Conservation (phyloP, 1,140 invertebrate species). For the Eriocheir sinensis region DNA sequence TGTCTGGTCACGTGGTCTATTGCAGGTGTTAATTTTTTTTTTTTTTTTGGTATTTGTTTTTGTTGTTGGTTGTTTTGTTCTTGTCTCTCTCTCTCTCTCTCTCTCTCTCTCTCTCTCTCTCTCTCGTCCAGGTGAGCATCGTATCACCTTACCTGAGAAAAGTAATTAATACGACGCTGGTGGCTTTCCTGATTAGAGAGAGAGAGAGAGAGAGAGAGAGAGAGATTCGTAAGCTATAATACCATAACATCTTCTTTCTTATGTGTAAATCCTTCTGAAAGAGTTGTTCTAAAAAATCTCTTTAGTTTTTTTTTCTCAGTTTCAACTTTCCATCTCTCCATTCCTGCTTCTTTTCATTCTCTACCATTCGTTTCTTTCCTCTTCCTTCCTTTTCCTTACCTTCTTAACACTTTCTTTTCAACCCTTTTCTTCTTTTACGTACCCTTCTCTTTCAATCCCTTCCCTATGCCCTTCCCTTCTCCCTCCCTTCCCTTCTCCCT, state of each 20-base stretch:
- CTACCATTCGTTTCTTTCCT: no score
- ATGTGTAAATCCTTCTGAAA: no score
- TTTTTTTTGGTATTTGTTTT: not conserved
- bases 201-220: no score
- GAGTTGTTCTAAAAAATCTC: no score
- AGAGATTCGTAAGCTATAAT: no score
- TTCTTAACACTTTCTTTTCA: not conserved
- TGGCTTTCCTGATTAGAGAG: no score
- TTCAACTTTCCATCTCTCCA: no score
- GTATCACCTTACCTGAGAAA: conserved; percentile 42
- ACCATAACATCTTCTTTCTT: no score
- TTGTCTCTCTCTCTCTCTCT: conserved; percentile 31
- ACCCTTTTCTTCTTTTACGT: no score
- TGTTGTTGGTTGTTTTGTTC: not conserved
- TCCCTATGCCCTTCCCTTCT: not conserved
- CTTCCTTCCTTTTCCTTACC: not conserved
- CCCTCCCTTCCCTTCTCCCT: not conserved
- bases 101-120: conserved; percentile 51
- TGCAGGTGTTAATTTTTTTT: not conserved
- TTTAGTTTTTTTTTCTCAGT: no score
- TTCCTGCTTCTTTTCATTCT: not conserved
- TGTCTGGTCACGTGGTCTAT: not conserved
- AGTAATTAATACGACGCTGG: conserved; percentile 51
- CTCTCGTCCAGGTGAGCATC: conserved; percentile 38
- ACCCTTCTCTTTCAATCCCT: not conserved